phyloP scores from a whole-genome alignment of 2,797 vertebrate genomes.

The Anguilla marmorata region DNA sequence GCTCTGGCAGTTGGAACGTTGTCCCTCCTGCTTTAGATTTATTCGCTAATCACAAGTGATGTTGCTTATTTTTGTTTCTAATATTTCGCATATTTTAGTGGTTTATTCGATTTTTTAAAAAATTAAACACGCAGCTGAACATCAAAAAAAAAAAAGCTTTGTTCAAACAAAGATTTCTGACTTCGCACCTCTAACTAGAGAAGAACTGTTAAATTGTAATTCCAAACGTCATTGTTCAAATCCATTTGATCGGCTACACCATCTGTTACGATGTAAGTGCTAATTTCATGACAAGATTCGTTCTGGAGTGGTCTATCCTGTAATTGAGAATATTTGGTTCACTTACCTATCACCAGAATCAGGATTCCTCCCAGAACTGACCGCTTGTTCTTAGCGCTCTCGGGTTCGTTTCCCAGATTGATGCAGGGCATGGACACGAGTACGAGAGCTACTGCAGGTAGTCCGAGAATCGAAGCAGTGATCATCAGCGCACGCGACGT shows the following conservation, averaged over 20 bases:
- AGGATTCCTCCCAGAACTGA: slow-evolving; percentile 82
- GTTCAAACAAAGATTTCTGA: too few relatives aligned
- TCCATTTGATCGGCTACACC: background rate
- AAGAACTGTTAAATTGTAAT: background rate
- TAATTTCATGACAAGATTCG: background rate
- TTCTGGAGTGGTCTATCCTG: background rate
- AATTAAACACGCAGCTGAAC: too few relatives aligned
- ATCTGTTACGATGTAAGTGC: background rate
- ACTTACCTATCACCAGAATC: slow-evolving; percentile 85
- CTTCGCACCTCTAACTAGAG: too few relatives aligned
- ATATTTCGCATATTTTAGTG: background rate
- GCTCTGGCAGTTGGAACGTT: background rate
- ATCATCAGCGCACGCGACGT: slow-evolving; percentile 91
- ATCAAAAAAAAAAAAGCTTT: too few relatives aligned
- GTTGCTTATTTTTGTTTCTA: background rate
- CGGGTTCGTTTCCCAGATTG: slow-evolving; percentile 80
- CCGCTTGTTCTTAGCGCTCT: slow-evolving; percentile 77
- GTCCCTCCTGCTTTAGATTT: background rate
- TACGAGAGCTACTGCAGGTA: slow-evolving; percentile 82
- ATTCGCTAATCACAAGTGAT: background rate
- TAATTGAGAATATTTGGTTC: background rate
- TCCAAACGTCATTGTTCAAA: background rate
- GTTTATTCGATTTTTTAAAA: too few relatives aligned
- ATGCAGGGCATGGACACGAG: slow-evolving; percentile 85
- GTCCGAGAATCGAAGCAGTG: slow-evolving; percentile 81